Evolutionary conservation across 2,797 vertebrate genomes (phyloP).

Genomic region (Champsocephalus esox): DNA sequence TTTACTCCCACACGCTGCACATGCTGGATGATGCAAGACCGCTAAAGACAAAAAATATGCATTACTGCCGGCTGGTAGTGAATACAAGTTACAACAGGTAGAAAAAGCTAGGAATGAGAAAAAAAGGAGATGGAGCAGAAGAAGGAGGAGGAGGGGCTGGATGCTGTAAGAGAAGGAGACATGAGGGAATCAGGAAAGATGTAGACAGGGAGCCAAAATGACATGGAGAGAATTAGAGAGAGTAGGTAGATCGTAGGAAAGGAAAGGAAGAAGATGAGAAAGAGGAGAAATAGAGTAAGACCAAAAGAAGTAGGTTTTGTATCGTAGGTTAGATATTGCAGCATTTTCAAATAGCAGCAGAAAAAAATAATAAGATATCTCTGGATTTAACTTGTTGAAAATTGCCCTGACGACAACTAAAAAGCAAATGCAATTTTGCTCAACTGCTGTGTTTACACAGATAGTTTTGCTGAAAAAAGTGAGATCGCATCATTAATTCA

Average conservation of each 20-base stretch:
- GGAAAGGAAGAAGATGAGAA: neutral
- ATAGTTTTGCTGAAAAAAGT: slow-evolving; percentile 6
- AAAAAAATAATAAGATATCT: neutral
- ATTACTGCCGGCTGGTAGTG: slow-evolving; percentile 51
- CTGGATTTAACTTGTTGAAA: slow-evolving; percentile 7
- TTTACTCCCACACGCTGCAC: slow-evolving; percentile 62
- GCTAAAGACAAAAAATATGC: slow-evolving; percentile 71
- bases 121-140: slow-evolving; percentile 3
- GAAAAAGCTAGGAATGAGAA: slow-evolving; percentile 29
- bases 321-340: neutral
- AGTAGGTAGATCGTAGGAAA: neutral
- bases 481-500: neutral
- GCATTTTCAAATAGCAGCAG: neutral
- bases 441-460: neutral
- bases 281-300: slow-evolving; percentile 10
- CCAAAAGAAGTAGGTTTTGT: neutral
- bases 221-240: neutral
- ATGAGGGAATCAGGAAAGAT: slow-evolving; percentile 13
- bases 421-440: neutral
- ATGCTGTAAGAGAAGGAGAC: neutral
- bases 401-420: neutral
- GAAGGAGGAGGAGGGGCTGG: slow-evolving; percentile 2
- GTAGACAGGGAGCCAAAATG: neutral
- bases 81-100: slow-evolving; percentile 48
- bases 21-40: slow-evolving; percentile 58